Conservation (phyloP, 2,888 invertebrate species). For the Thereva nobilitata region DNA sequence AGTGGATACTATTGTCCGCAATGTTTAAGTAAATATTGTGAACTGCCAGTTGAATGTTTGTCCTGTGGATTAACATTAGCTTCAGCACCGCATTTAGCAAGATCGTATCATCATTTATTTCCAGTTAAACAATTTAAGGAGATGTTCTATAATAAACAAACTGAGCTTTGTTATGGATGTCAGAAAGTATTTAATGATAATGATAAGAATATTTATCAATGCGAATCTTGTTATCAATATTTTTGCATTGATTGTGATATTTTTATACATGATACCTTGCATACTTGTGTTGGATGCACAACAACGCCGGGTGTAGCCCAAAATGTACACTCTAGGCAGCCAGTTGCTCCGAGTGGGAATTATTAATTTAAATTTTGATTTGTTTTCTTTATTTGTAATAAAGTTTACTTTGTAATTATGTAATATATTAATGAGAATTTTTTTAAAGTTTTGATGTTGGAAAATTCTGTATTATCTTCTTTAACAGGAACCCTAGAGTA, state of each 20-base stretch:
- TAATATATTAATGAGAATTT: not conserved
- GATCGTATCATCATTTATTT: conserved; percentile 97
- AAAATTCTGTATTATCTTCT: too few species aligned
- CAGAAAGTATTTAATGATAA: conserved; percentile 67
- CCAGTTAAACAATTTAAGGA: conserved; percentile 87
- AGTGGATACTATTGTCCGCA: conserved; percentile 91
- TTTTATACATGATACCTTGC: conserved; percentile 89
- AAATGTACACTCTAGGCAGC: conserved; percentile 49
- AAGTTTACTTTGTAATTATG: conserved; percentile 9
- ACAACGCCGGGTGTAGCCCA: conserved; percentile 59
- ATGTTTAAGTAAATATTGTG: conserved; percentile 97
- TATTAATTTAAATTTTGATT: conserved; percentile 5
- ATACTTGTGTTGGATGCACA: conserved; percentile 97
- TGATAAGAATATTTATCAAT: conserved; percentile 83
- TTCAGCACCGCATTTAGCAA: conserved; percentile 95
- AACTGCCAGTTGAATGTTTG: conserved; percentile 95
- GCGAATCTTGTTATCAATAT: conserved; percentile 74
- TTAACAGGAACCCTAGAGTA: too few species aligned
- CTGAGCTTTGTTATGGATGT: conserved; percentile 71
- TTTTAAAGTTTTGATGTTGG: too few species aligned
- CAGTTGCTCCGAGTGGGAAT: conserved; percentile 44
- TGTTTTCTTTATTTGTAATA: not conserved
- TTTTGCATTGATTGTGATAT: conserved; percentile 97
- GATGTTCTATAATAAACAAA: conserved; percentile 64
- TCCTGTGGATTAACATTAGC: conserved; percentile 94